A percentile compares a stretch with the other conserved stretches of the same genome.
Conservation (phyloP, 2,888 invertebrate species). For the Spisula subtruncata region DNA sequence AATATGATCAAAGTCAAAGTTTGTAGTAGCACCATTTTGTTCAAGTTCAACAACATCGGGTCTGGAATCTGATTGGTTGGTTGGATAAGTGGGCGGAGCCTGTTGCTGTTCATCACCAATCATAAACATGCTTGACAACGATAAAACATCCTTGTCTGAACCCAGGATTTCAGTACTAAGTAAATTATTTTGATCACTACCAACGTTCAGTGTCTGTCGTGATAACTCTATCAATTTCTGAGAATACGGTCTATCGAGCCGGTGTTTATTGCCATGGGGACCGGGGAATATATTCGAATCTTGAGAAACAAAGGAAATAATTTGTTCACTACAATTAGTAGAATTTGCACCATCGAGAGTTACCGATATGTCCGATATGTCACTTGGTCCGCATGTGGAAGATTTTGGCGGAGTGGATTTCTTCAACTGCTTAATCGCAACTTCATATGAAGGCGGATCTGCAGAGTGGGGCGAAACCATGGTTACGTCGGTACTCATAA, state of each 20-base stretch:
- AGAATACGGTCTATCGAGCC: constrained; percentile 70
- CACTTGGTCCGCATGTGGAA: not conserved
- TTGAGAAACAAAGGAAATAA: constrained; percentile 21
- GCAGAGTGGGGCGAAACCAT: constrained; percentile 57
- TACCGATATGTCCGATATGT: constrained; percentile 19
- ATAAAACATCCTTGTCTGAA: not conserved
- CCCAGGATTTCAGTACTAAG: not conserved
- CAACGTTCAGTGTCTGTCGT: constrained; percentile 56
- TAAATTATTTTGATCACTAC: constrained; percentile 6
- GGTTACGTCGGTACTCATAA: constrained; percentile 29
- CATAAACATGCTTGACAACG: constrained; percentile 24
- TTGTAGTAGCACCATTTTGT: constrained; percentile 33
- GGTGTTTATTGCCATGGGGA: constrained; percentile 51
- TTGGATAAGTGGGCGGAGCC: constrained; percentile 21
- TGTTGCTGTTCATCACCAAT: constrained; percentile 2
- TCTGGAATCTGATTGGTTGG: constrained; percentile 16
- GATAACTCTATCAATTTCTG: constrained; percentile 74
- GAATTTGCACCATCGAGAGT: constrained; percentile 11
- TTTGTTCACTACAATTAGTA: constrained; percentile 15
- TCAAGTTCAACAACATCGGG: not conserved
- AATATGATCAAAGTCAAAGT: constrained; percentile 14
- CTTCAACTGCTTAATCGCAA: constrained; percentile 65
- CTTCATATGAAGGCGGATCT: constrained; percentile 73
- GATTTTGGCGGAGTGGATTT: constrained; percentile 36
- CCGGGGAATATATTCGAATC: constrained; percentile 46